These are phyloP conservation scores for Neelides folsomi DNA, from an alignment of 2,888 invertebrate species.

Conservation along the genomic window DNA sequence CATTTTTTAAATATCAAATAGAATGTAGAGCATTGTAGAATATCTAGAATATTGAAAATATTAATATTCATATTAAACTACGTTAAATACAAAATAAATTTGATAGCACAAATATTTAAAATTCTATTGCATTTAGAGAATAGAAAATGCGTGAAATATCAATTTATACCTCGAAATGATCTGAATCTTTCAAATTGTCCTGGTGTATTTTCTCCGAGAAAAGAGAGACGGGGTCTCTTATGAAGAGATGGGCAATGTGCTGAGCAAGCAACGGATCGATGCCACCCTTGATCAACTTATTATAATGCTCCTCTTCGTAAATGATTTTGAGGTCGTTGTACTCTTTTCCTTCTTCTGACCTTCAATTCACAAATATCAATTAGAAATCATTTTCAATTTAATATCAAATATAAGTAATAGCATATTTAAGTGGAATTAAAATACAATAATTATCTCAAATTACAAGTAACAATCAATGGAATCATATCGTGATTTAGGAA, in stretches of 20 bases:
- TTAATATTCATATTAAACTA: no score
- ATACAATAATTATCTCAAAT: no score
- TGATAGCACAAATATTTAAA: no score
- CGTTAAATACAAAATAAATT: no score
- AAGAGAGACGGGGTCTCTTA: slow-evolving; percentile 87
- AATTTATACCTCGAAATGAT: slow-evolving; percentile 81
- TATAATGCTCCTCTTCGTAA: slow-evolving; percentile 69
- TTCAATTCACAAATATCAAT: slow-evolving; percentile 6
- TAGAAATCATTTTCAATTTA: background rate
- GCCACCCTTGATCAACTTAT: slow-evolving; percentile 67
- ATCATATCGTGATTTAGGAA: slow-evolving; percentile 82
- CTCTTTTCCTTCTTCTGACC: slow-evolving; percentile 37
- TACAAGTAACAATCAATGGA: slow-evolving; percentile 95
- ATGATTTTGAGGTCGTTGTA: slow-evolving; percentile 89
- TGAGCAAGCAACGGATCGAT: slow-evolving; percentile 86
- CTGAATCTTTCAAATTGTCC: slow-evolving; percentile 82
- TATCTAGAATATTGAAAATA: no score
- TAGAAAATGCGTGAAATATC: no score
- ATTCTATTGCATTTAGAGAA: background rate
- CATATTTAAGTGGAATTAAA: no score
- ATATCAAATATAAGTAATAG: no score
- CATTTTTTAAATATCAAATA: no score
- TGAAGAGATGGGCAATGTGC: slow-evolving; percentile 96
- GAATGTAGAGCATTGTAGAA: no score
- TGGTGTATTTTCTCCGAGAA: slow-evolving; percentile 91